A percentile compares a stretch with the other conserved stretches of the same genome.
phyloP scores from a whole-genome alignment of 2,113 vertebrate species.

The Bujurquina vittata region DNA sequence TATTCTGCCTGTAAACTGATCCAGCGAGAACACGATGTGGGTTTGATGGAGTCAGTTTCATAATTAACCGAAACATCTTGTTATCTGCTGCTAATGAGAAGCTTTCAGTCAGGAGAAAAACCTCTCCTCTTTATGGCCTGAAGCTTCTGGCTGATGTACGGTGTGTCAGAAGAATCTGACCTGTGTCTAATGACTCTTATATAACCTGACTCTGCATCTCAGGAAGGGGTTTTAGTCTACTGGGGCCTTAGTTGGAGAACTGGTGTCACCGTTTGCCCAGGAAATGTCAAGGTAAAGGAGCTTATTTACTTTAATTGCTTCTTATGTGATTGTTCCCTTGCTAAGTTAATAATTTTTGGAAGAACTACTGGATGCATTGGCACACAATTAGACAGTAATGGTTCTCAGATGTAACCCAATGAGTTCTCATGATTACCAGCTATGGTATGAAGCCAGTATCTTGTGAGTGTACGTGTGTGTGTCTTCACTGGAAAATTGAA shows the following conservation, averaged over 20 bases:
- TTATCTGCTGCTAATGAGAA: slow-evolving; percentile 42
- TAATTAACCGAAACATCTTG: slow-evolving; percentile 51
- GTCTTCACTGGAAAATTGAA: neutral
- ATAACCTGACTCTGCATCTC: neutral
- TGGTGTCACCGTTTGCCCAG: slow-evolving; percentile 13
- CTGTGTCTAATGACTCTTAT: slow-evolving; percentile 36
- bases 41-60: slow-evolving; percentile 1
- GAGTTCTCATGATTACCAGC: neutral
- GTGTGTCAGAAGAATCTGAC: slow-evolving; percentile 18
- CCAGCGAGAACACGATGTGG: neutral
- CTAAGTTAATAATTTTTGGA: neutral
- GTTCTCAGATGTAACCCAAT: slow-evolving; percentile 5
- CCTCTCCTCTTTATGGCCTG: slow-evolving; percentile 20
- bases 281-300: slow-evolving; percentile 20
- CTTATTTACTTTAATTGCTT: neutral
- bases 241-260: neutral
- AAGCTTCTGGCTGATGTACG: slow-evolving; percentile 10
- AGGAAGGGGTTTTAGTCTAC: neutral
- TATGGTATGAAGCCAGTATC: neutral
- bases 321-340: neutral
- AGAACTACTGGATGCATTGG: neutral
- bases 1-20: slow-evolving; percentile 2
- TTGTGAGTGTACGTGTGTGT: neutral
- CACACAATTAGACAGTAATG: neutral
- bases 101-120: slow-evolving; percentile 18